phyloP scores from a whole-genome alignment of 2,797 vertebrate genomes.

The Hapalemur alaotrensis region DNA sequence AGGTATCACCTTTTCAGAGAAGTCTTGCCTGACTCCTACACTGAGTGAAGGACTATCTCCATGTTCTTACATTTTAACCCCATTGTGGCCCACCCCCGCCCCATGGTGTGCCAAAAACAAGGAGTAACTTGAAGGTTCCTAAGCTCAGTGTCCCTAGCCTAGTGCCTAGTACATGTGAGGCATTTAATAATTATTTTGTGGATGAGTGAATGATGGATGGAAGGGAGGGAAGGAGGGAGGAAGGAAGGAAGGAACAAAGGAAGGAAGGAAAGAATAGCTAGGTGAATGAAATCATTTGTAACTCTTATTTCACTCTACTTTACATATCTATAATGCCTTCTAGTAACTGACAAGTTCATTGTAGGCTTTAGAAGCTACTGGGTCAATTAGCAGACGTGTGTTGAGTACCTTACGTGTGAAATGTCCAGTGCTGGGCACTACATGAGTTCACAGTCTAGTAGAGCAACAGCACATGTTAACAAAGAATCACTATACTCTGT shows the following conservation, averaged over 20 bases:
- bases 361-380: background rate
- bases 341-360: constrained; percentile 36
- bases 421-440: background rate
- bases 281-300: background rate
- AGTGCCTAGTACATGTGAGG: background rate
- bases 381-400: background rate
- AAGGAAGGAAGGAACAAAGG: no score
- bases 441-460: background rate
- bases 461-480: background rate
- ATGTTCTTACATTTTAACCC: background rate
- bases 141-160: background rate
- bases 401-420: background rate
- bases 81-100: background rate
- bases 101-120: background rate
- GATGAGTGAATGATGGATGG: background rate
- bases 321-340: constrained; percentile 51
- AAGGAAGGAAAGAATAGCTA: background rate
- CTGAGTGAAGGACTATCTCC: background rate
- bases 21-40: background rate
- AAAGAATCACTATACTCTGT: background rate
- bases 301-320: background rate
- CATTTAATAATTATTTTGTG: background rate
- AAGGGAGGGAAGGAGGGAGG: background rate
- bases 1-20: background rate
- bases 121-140: background rate